Evolutionary conservation across 2,113 vertebrate genomes (phyloP).

Genomic region (Mus pahari): DNA sequence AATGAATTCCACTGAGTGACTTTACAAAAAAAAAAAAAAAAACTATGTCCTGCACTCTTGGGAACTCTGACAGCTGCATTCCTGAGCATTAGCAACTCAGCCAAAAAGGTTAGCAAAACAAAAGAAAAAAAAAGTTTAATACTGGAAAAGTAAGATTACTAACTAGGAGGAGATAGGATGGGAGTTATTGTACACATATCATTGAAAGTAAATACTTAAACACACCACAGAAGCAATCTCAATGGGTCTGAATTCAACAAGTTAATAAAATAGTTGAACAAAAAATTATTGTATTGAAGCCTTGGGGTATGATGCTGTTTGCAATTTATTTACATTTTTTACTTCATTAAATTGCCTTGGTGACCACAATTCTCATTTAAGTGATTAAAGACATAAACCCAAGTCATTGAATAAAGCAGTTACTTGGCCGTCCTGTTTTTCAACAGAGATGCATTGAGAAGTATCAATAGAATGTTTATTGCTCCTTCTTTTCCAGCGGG

Average conservation of each 20-base stretch:
- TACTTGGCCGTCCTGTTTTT: conserved; percentile 78
- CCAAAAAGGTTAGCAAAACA: conserved; percentile 30
- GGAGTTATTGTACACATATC: not conserved
- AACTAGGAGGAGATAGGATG: not conserved
- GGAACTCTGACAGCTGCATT: not conserved
- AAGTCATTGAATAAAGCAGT: conserved; percentile 84
- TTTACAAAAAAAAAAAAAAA: conserved; percentile 7
- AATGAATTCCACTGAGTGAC: not conserved
- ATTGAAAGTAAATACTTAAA: conserved; percentile 56
- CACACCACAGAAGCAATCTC: conserved; percentile 66
- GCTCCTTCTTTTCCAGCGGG: conserved; percentile 57
- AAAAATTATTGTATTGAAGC: conserved; percentile 77
- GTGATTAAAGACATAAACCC: conserved; percentile 82
- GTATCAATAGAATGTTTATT: conserved; percentile 30
- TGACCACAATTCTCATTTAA: conserved; percentile 81
- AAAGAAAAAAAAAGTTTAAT: not conserved
- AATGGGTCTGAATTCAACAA: conserved; percentile 72
- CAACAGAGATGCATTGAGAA: conserved; percentile 65
- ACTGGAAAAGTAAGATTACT: conserved; percentile 21
- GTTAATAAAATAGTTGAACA: conserved; percentile 54
- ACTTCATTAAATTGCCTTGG: conserved; percentile 81
- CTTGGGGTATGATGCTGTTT: conserved; percentile 80
- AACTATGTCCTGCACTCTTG: not conserved
- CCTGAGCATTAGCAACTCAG: conserved; percentile 1
- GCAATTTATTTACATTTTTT: conserved; percentile 83